These are phyloP conservation scores for Halictus ligatus DNA, from an alignment of 2,888 invertebrate genomes.

Conservation along the genomic window DNA sequence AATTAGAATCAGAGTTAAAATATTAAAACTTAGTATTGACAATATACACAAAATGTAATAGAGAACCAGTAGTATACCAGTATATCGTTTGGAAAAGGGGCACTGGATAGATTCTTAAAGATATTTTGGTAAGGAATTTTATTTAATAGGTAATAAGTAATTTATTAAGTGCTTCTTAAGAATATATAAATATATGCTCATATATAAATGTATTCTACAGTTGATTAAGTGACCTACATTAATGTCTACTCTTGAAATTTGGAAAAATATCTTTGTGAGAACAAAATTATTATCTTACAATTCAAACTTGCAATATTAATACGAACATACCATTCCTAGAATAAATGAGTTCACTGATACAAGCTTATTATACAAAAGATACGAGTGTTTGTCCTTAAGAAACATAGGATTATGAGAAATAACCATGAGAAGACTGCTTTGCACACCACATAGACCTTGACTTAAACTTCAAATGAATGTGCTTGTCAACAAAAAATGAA, in stretches of 20 bases:
- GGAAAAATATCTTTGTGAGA: constrained; percentile 59
- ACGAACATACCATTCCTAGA: constrained; percentile 68
- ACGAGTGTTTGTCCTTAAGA: constrained; percentile 52
- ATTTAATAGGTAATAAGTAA: constrained; percentile 63
- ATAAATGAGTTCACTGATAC: constrained; percentile 67
- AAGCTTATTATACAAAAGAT: constrained; percentile 60
- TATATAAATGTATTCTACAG: constrained; percentile 65
- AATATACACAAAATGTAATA: constrained; percentile 67
- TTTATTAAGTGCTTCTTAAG: constrained; percentile 67
- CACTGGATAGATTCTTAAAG: constrained; percentile 70
- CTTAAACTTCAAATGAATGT: constrained; percentile 67
- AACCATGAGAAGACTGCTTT: constrained; percentile 73
- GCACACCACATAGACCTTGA: constrained; percentile 71
- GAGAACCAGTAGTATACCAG: constrained; percentile 63
- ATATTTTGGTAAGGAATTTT: constrained; percentile 68
- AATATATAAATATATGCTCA: constrained; percentile 64
- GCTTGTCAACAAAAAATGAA: constrained; percentile 64
- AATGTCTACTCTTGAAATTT: constrained; percentile 67
- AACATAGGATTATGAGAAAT: constrained; percentile 62
- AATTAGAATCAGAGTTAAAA: constrained; percentile 80
- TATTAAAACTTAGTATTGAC: constrained; percentile 71
- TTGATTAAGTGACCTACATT: constrained; percentile 68
- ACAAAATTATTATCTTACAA: constrained; percentile 59
- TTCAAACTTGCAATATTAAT: constrained; percentile 51
- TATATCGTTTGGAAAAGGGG: constrained; percentile 73